Conservation (phyloP, 2,113 vertebrate species). For the Odocoileus hemionus region DNA sequence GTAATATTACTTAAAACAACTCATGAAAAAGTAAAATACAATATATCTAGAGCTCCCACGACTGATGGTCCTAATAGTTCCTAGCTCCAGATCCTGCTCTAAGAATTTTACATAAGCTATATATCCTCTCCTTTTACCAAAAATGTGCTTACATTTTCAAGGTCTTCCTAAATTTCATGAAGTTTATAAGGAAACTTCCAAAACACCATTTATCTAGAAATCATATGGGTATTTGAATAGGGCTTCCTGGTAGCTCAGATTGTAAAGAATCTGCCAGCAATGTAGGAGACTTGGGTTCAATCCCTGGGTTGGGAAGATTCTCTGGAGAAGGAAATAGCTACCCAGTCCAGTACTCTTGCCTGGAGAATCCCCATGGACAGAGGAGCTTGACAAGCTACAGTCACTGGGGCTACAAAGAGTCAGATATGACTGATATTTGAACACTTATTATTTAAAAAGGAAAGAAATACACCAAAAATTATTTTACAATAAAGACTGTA, state of each 20-base stretch:
- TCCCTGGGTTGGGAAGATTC: not conserved
- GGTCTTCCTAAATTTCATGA: not conserved
- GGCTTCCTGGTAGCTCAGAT: not conserved
- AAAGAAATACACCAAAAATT: not conserved
- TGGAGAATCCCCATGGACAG: not conserved
- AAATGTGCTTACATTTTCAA: not conserved
- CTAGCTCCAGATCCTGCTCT: not conserved
- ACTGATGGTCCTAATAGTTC: not conserved
- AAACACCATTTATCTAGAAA: not conserved
- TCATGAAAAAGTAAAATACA: not conserved
- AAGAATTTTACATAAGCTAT: not conserved
- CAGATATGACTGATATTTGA: not conserved
- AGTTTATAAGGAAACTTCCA: not conserved
- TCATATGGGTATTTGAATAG: not conserved
- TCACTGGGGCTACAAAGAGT: not conserved
- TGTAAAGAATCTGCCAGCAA: not conserved
- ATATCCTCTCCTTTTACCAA: not conserved
- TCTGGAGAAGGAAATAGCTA: not conserved
- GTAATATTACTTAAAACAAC: not conserved
- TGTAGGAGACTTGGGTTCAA: not conserved
- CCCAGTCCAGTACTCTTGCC: not conserved
- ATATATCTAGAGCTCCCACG: not conserved
- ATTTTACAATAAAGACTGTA: not conserved
- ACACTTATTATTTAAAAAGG: not conserved
- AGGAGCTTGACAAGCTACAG: not conserved